Evolutionary conservation across 1,140 invertebrate species (phyloP).

Genomic region (Chelonus insularis): DNA sequence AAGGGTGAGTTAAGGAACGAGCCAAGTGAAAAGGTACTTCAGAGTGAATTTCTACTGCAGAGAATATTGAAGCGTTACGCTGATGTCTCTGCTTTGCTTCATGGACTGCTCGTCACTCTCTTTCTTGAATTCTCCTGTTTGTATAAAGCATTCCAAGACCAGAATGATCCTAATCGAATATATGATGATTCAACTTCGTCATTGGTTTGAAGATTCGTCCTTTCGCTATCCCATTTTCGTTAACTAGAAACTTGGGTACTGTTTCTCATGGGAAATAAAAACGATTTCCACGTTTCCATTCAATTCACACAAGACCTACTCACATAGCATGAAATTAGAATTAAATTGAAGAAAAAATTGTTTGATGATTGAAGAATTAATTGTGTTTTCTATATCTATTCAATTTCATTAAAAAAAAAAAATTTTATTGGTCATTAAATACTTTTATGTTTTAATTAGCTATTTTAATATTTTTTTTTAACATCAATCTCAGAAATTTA

Average conservation of each 20-base stretch:
- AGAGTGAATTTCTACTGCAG: constrained; percentile 17
- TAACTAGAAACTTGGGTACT: neutral
- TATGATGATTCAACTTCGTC: constrained; percentile 50
- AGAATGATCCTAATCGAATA: constrained; percentile 53
- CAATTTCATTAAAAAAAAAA: too few relatives aligned
- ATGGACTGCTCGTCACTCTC: neutral
- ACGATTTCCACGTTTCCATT: neutral
- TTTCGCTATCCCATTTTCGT: neutral
- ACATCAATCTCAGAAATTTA: too few relatives aligned
- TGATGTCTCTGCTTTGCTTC: constrained; percentile 1
- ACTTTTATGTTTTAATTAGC: too few relatives aligned
- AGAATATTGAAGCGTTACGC: constrained; percentile 16
- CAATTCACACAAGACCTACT: neutral
- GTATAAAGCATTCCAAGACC: constrained; percentile 47
- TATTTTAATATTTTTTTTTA: too few relatives aligned
- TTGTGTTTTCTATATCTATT: too few relatives aligned
- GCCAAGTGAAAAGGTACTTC: neutral
- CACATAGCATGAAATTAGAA: neutral
- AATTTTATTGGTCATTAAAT: too few relatives aligned
- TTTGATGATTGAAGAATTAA: too few relatives aligned
- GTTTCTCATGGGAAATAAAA: constrained; percentile 4
- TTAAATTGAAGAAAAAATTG: neutral
- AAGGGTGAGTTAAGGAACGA: constrained; percentile 15
- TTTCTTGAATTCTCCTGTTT: constrained; percentile 17
- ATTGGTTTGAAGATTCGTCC: constrained; percentile 32